phyloP scores from a whole-genome alignment of 2,113 vertebrate genomes.

The Melanerpes formicivorus region DNA sequence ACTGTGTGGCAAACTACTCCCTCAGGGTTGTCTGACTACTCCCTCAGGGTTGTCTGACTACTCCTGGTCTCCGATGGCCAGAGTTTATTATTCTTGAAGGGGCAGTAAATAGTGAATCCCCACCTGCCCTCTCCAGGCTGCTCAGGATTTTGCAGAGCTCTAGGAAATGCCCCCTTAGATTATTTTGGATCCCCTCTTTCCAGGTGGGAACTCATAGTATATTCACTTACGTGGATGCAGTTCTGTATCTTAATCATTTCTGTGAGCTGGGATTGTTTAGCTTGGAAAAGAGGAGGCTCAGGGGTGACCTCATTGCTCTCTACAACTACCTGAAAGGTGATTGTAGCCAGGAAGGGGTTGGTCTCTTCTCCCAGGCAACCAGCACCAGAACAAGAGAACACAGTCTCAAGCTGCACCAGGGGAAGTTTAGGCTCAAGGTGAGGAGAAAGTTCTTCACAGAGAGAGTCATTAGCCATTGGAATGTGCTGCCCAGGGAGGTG shows the following conservation, averaged over 20 bases:
- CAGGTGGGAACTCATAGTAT: background rate
- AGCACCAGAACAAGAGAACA: too few species aligned
- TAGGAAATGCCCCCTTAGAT: background rate
- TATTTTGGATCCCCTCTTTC: background rate
- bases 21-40: background rate
- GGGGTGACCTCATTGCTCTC: too few species aligned
- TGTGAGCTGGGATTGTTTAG: background rate
- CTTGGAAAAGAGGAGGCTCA: too few species aligned
- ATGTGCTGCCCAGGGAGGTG: too few species aligned
- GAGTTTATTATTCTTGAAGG: background rate
- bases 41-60: background rate
- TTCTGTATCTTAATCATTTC: background rate
- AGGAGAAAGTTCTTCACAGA: too few species aligned
- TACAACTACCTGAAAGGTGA: too few species aligned
- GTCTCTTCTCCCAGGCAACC: too few species aligned
- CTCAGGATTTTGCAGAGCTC: background rate
- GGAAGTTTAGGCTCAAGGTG: too few species aligned
- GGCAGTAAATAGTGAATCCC: background rate
- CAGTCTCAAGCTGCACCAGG: too few species aligned
- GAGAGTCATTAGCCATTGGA: too few species aligned
- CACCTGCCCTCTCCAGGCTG: background rate
- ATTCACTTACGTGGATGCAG: background rate
- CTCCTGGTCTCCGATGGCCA: rapidly evolving
- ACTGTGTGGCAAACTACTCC: background rate
- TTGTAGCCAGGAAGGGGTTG: too few species aligned